Base-by-base conservation (phyloP, 1,140 invertebrate genomes). In the Bombus confusus region DNA sequence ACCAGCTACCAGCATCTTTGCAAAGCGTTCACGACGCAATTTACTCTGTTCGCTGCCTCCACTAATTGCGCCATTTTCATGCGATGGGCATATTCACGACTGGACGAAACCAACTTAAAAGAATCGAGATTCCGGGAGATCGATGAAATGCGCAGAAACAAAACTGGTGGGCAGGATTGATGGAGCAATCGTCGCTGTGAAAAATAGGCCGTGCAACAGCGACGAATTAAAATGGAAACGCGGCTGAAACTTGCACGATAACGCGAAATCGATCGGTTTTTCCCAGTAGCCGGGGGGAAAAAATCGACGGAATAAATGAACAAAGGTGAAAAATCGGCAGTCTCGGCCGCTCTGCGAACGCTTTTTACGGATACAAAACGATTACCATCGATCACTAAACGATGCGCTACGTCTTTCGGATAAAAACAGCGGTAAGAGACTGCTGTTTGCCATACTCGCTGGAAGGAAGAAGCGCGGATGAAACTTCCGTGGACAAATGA, bases 341-440 rank as follows among this genome's bases (percentile, higher is more conserved):
- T 28, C 34, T 47, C 15, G 6, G 6, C 57, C 39, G 43, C 37
- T 62, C 13, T 28, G 31, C 47, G 15, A n/a, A 9, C 39, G 31
- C 31, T 84, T 69, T 84, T 84, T 12, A 57, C n/a, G 64, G 37
- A 34, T 34, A 83, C 75, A 31, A 84, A 84, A 62, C 68, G 47
- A 57, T 59, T 15, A 34, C 52, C 39, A 59, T 84, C 75, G 39
- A 84, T 84, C 64, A 72, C 28, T 62, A 1, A 37, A 43, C 9
- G 2, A 64, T 25, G 22, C 12, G n/a, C 1, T 81, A 59, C 25
- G 47, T 41, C 37, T 52, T 31, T 39, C 25, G 28, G 9, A 39
- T 59, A 28, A 81, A 69, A 52, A 28, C 77, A 39, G 57, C 31
- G 47, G 37, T 43, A 6, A 28, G 28, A 34, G 22, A 28, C 3